Evolutionary conservation across 2,888 invertebrate species (phyloP).

Genomic region (Galerucella nymphaeae): DNA sequence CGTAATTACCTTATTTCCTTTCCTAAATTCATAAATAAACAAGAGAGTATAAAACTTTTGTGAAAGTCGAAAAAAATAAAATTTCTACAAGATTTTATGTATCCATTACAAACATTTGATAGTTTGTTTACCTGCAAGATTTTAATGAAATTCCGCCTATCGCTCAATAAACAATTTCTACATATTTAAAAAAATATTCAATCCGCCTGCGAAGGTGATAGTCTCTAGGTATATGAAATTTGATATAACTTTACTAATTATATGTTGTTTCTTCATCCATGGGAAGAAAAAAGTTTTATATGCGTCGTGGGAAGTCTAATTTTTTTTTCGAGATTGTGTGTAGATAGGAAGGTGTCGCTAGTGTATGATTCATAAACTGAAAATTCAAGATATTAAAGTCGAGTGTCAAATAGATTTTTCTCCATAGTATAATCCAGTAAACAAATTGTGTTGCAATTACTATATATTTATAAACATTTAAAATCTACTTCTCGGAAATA

Average conservation of each 20-base stretch:
- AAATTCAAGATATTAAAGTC: too few species aligned
- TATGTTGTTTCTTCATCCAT: constrained; percentile 34
- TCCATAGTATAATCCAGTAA: too few species aligned
- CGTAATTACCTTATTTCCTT: constrained; percentile 38
- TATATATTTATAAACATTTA: neutral
- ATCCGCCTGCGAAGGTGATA: constrained; percentile 11
- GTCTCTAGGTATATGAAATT: constrained; percentile 26
- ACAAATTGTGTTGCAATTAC: too few species aligned
- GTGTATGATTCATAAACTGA: constrained; percentile 23
- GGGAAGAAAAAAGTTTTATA: constrained; percentile 26
- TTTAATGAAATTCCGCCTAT: constrained; percentile 12
- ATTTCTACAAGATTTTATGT: neutral
- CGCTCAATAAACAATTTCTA: constrained; percentile 10
- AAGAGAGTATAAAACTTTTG: constrained; percentile 4
- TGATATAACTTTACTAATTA: constrained; percentile 33
- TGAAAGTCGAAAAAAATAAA: too few species aligned
- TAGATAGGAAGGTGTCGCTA: constrained; percentile 27
- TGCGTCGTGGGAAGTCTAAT: constrained; percentile 29
- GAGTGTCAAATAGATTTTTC: too few species aligned
- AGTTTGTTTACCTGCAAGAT: neutral
- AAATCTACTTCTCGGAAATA: neutral
- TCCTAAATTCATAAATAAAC: constrained; percentile 27
- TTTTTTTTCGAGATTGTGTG: constrained; percentile 21
- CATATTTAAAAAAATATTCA: neutral
- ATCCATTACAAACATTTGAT: neutral